A percentile compares a stretch with the other conserved stretches of the same genome.
Evolutionary conservation across 2,888 invertebrate species (phyloP).

Genomic region (Amaurobius ferox): DNA sequence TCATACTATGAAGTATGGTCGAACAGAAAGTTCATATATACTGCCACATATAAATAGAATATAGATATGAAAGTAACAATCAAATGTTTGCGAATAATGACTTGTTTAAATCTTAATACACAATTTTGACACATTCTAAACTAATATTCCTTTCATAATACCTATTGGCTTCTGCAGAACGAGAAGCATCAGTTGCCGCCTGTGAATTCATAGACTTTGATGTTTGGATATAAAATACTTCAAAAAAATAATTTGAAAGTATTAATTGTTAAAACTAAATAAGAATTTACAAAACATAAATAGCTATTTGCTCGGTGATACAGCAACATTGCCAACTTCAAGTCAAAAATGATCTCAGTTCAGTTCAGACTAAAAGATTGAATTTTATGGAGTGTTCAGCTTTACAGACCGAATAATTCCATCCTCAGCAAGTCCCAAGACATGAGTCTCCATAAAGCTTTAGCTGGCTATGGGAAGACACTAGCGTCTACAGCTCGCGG

Average conservation of each 20-base stretch:
- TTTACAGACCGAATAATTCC: too few species aligned
- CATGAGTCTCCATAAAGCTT: too few species aligned
- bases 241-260: not conserved
- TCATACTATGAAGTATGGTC: too few species aligned
- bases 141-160: constrained; percentile 47
- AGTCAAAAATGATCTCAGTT: constrained; percentile 45
- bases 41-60: too few species aligned
- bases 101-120: too few species aligned
- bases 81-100: too few species aligned
- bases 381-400: too few species aligned
- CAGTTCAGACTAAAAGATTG: constrained; percentile 43
- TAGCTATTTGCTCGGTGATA: constrained; percentile 55
- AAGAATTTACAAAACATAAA: constrained; percentile 48
- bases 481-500: too few species aligned
- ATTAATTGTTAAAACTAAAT: constrained; percentile 30
- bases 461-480: too few species aligned
- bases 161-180: constrained; percentile 77
- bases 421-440: too few species aligned
- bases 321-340: constrained; percentile 70
- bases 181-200: constrained; percentile 75
- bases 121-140: not conserved
- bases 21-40: too few species aligned
- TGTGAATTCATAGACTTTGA: constrained; percentile 77
- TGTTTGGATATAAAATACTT: constrained; percentile 8
- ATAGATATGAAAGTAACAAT: too few species aligned